A percentile compares a stretch with the other conserved stretches of the same genome.
phyloP scores from a whole-genome alignment of 2,888 invertebrate genomes.

The Spicauda simplicius region DNA sequence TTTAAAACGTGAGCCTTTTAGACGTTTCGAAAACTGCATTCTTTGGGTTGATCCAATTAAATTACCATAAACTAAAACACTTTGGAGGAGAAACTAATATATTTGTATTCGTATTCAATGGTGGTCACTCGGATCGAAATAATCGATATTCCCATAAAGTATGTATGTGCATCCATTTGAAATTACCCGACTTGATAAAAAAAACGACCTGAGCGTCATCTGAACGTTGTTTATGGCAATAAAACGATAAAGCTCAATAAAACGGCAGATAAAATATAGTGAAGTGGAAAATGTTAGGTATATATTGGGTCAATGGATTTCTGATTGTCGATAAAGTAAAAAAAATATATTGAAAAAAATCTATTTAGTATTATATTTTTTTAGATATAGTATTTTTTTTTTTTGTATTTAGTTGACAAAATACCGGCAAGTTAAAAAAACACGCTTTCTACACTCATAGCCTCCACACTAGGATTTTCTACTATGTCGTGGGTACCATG shows the following conservation, averaged over 20 bases:
- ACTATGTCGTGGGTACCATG: too few relatives aligned
- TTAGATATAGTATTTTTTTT: too few relatives aligned
- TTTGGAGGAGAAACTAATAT: conserved; percentile 10
- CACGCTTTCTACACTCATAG: too few relatives aligned
- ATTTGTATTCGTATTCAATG: conserved; percentile 20
- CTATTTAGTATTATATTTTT: too few relatives aligned
- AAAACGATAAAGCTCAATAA: conserved; percentile 69
- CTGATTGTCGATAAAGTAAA: not conserved
- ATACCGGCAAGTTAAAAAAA: too few relatives aligned
- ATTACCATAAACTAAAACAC: conserved; percentile 31
- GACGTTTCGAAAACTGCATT: conserved; percentile 1
- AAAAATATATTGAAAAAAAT: too few relatives aligned
- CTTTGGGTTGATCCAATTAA: conserved; percentile 27
- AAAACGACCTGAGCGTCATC: conserved; percentile 36
- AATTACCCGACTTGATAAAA: conserved; percentile 40
- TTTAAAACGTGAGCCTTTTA: not conserved
- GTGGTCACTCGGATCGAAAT: conserved; percentile 19
- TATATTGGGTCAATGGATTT: conserved; percentile 25
- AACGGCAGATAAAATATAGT: conserved; percentile 65
- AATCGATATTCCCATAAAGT: conserved; percentile 38
- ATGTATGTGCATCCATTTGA: conserved; percentile 37
- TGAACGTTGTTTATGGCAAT: conserved; percentile 61
- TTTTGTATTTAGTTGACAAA: too few relatives aligned
- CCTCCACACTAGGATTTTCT: too few relatives aligned
- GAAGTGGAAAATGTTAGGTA: conserved; percentile 47